These are phyloP conservation scores for Micromesistius poutassou DNA, from an alignment of 2,797 vertebrate species.

Conservation along the genomic window DNA sequence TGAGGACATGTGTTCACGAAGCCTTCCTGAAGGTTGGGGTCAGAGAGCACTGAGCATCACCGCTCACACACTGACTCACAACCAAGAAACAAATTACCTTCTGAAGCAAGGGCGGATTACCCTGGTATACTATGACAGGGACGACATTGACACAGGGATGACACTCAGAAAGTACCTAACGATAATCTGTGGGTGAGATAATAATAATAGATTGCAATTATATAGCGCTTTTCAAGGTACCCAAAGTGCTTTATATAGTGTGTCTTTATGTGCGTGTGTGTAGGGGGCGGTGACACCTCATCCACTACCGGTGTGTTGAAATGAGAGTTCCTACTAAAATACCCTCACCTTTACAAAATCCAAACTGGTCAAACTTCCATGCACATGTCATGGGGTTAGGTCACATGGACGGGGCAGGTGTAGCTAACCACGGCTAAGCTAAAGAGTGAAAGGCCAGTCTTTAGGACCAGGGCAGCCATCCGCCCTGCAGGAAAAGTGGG, in stretches of 20 bases:
- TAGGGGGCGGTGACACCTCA: no score
- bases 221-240: no score
- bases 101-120: background rate
- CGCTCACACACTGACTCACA: background rate
- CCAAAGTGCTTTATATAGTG: no score
- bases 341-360: background rate
- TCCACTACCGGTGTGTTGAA: no score
- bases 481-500: slow-evolving; percentile 37
- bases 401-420: background rate
- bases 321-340: background rate
- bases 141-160: background rate
- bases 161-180: background rate
- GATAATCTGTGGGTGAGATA: background rate
- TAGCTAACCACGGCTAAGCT: background rate
- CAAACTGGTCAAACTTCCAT: background rate
- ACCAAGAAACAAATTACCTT: background rate
- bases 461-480: slow-evolving; percentile 38
- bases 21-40: background rate
- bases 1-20: background rate
- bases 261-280: no score
- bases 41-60: background rate
- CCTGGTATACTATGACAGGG: background rate
- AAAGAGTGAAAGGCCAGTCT: slow-evolving; percentile 51
- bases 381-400: background rate
- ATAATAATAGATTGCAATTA: no score